phyloP scores from a whole-genome alignment of 2,113 vertebrate species.

The Ceratotherium simum region DNA sequence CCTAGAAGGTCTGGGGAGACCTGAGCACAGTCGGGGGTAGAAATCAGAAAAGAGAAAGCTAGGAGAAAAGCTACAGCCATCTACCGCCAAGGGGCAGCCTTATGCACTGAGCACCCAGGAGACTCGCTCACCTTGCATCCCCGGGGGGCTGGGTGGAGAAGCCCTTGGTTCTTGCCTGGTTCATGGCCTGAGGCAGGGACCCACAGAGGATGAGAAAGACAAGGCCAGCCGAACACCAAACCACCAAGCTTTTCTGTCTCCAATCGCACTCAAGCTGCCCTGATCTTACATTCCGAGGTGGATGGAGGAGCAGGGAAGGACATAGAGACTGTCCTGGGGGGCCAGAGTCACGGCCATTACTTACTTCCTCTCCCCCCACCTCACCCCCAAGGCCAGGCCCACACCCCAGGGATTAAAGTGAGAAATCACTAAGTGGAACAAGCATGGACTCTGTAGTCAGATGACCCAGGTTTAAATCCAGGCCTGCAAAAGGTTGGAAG shows the following conservation, averaged over 20 bases:
- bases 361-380: not conserved
- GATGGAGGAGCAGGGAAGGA: not conserved
- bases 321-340: not conserved
- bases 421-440: not conserved
- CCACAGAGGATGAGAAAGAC: not conserved
- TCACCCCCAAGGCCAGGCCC: not conserved
- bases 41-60: not conserved
- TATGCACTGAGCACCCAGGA: not conserved
- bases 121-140: not conserved
- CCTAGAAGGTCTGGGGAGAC: not conserved
- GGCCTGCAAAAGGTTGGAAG: not conserved
- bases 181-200: not conserved
- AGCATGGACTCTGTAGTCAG: too few relatives aligned
- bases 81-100: not conserved
- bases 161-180: not conserved
- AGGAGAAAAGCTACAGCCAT: not conserved
- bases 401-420: not conserved
- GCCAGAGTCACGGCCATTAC: not conserved
- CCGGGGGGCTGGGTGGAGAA: not conserved
- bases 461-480: not conserved
- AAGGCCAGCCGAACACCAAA: not conserved
- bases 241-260: not conserved
- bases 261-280: not conserved
- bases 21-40: not conserved
- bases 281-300: accelerated